Evolutionary conservation across 2,797 vertebrate genomes (phyloP).

Genomic region (Anas acuta): DNA sequence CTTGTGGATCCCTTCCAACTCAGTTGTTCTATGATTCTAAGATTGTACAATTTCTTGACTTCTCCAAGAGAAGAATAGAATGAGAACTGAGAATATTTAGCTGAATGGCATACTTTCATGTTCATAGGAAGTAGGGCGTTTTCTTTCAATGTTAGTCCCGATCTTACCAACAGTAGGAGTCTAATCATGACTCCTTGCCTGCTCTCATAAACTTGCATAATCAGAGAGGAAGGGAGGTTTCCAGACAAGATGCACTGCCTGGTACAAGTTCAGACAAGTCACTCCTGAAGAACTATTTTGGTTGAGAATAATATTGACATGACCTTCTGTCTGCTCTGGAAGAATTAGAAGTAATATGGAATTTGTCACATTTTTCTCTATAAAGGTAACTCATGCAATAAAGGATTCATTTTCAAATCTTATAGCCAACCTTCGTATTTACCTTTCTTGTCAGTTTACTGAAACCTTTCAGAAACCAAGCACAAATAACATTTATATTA

Average conservation of each 20-base stretch:
- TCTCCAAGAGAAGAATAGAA: neutral
- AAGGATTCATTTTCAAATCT: neutral
- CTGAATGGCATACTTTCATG: neutral
- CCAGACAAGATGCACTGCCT: neutral
- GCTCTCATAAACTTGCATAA: neutral
- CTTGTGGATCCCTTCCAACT: no score
- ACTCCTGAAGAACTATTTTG: neutral
- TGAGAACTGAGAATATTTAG: neutral
- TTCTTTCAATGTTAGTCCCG: neutral
- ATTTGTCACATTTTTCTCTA: neutral
- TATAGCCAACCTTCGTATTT: neutral
- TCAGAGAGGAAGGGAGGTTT: neutral
- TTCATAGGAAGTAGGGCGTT: neutral
- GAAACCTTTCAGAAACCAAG: neutral
- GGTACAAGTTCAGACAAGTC: neutral
- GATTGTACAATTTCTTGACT: neutral
- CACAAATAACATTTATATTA: neutral
- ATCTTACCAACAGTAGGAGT: rapidly evolving
- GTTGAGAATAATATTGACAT: neutral
- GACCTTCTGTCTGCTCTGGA: neutral
- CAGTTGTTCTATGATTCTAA: no score
- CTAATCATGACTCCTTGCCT: neutral
- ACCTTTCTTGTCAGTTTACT: neutral
- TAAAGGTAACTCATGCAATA: neutral
- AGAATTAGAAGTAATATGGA: neutral